Evolutionary conservation across 2,888 invertebrate genomes (phyloP), one percentile per base, ranked within the genome.

Genomic region (Leptarthrus brevirostris): DNA sequence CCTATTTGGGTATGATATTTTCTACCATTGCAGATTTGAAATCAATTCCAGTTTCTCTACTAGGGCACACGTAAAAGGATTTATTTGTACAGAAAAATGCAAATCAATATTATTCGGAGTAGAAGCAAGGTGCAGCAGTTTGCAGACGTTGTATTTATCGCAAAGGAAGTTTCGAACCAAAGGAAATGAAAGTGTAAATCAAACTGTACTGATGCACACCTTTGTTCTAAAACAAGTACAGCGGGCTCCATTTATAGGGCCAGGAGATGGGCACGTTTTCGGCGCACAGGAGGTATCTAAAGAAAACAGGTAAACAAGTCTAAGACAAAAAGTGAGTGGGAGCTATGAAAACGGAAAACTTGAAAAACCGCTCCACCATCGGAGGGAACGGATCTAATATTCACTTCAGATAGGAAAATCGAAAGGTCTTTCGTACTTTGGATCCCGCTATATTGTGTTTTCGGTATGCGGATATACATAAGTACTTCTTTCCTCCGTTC

Each of bases 321-420:
- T 61, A 61, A 61, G 36, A 54, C 54, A 54, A 54, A 53, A 18
- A 14, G 30, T 6, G 22, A 61, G 24, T n/a, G 18, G 30, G 18
- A 16, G 36, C 12, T 16, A 8, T 49, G 49, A 18, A 12, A 49
- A 49, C 49, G 18, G n/a, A 34, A 36, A 36, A 61, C 14, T 34
- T 34, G 58, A 61, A 61, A 61, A 36, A 36, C 30, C 18, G n/a
- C 58, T 61, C 20, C 20, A 10, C 36, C 40, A 18, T 36, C 58
- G 16, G 36, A 20, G 58, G 6, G 36, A 61, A 36, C 40, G 34
- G 14, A 26, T 54, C 24, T 54, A 12, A 54, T 54, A 54, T 54
- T 54, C 54, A 20, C 20, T 18, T 10, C 54, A 18, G 26, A 54
- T 54, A 26, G 54, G 54, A 54, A 54, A 54, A 54, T 54, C 54